These are phyloP conservation scores for Stomorhina lunata DNA, from an alignment of 2,888 invertebrate genomes.

Conservation along the genomic window DNA sequence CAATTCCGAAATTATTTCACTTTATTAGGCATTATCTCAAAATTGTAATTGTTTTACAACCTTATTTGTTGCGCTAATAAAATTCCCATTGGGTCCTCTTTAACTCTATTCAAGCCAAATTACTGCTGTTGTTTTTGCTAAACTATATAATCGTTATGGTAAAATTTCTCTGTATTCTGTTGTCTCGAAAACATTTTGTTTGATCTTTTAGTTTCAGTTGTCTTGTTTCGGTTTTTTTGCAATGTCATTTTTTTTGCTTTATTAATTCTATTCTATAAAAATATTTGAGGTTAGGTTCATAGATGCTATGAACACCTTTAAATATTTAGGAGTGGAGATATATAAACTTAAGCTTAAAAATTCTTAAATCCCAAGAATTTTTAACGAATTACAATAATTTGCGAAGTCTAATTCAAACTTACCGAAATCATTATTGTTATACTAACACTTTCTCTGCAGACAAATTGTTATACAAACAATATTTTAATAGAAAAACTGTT, in stretches of 20 bases:
- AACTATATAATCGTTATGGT: conserved; percentile 29
- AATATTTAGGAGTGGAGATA: background rate
- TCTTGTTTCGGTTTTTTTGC: background rate
- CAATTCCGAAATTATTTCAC: background rate
- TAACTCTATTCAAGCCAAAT: conserved; percentile 18
- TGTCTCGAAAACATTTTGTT: conserved; percentile 39
- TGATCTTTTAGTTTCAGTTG: conserved; percentile 21
- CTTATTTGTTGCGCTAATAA: no score
- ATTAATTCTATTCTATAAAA: background rate
- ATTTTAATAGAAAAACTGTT: no score
- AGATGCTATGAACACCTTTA: background rate
- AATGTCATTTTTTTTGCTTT: background rate
- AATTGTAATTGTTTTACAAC: background rate
- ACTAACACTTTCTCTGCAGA: no score
- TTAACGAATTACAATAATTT: no score
- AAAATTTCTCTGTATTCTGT: conserved; percentile 47
- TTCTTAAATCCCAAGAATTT: no score
- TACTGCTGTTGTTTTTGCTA: conserved; percentile 21
- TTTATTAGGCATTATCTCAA: background rate
- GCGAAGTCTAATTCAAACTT: no score
- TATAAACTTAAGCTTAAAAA: no score
- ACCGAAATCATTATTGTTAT: no score
- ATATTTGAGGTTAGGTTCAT: background rate
- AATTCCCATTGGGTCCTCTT: conserved; percentile 14
- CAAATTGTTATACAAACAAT: no score